Percentiles rank a stretch among this genome's conserved stretches.
phyloP scores from a whole-genome alignment of 2,888 invertebrate genomes.

The Villa cingulata region DNA sequence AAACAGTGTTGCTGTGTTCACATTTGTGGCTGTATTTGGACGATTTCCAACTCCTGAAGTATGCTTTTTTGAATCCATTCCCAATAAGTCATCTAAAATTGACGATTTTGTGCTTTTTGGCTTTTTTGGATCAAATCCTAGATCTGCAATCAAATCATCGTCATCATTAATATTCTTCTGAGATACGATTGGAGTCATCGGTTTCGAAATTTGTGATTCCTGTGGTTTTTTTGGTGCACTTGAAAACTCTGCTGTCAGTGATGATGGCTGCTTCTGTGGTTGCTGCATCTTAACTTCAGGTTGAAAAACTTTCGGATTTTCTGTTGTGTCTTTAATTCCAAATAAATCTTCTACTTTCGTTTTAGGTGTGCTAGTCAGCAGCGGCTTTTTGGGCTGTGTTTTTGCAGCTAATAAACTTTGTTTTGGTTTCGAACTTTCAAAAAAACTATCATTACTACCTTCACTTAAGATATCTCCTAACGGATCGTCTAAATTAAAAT shows the following conservation, averaged over 20 bases:
- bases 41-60: slow-evolving; percentile 6
- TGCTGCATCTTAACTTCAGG: slow-evolving; percentile 18
- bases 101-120: slow-evolving; percentile 28
- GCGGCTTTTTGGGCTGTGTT: slow-evolving; percentile 8
- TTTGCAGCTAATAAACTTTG: slow-evolving; percentile 1
- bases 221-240: not conserved
- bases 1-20: no score
- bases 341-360: slow-evolving; percentile 31
- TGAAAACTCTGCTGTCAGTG: not conserved
- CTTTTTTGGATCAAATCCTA: slow-evolving; percentile 35
- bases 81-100: slow-evolving; percentile 31
- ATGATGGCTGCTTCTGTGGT: not conserved
- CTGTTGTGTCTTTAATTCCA: slow-evolving; percentile 26
- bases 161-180: slow-evolving; percentile 16
- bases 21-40: slow-evolving; percentile 15
- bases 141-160: slow-evolving; percentile 27
- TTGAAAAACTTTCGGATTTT: not conserved
- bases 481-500: slow-evolving; percentile 48
- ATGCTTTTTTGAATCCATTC: slow-evolving; percentile 19
- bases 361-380: slow-evolving; percentile 13
- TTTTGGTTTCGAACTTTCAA: slow-evolving; percentile 36
- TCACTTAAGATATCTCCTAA: slow-evolving; percentile 52
- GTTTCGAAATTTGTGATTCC: no score
- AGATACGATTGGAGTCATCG: not conserved
- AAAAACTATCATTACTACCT: slow-evolving; percentile 58